Base-by-base conservation (phyloP, 2,888 invertebrate genomes). In the Parasteatoda lunata region DNA sequence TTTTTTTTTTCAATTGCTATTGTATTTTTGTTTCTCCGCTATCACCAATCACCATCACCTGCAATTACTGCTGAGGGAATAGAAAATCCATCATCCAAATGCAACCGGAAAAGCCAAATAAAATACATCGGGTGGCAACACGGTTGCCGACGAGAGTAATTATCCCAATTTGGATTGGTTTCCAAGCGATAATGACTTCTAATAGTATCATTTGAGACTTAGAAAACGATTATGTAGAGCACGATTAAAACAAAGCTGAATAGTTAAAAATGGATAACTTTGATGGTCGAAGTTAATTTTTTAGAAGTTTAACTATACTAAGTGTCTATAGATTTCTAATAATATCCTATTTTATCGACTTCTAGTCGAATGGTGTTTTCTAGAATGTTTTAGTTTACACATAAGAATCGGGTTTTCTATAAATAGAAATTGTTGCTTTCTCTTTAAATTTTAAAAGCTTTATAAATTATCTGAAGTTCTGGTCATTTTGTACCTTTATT, bases 41-140 rank as follows among this genome's bases (percentile, higher is more conserved):
- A 59, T 59, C 59, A n/a, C 59, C 59, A 13, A 59, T 59, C 59
- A 59, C 59, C n/a, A 59, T 59, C 59, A n/a, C 59, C n/a, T 59
- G 59, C 59, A 59, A 59, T 59, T 59, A 59, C 59, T 59, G 59
- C 8, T 9, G 9, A 13, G 59, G 59, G 59, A 59, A 8, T 59
- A 13, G 59, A n/a, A n/a, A n/a, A 59, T 59, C n/a, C 59, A 59
- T 59, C 59, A 59, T 59, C 59, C n/a, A 59, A 59, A 59, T 7
- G 59, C 59, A 59, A n/a, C 9, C 59, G 13, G 59, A 59, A 59
- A 13, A 59, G 59, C n/a, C 3, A 59, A 59, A 59, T 13, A 59
- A 7, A 59, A 59, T 8, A 59, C 9, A 59, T 13, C n/a, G 59
- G 59, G 59, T 6, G 59, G 59, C 59, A 59, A 59, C 59, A 59